phyloP scores from a whole-genome alignment of 2,113 vertebrate species.

The Lutjanus erythropterus region DNA sequence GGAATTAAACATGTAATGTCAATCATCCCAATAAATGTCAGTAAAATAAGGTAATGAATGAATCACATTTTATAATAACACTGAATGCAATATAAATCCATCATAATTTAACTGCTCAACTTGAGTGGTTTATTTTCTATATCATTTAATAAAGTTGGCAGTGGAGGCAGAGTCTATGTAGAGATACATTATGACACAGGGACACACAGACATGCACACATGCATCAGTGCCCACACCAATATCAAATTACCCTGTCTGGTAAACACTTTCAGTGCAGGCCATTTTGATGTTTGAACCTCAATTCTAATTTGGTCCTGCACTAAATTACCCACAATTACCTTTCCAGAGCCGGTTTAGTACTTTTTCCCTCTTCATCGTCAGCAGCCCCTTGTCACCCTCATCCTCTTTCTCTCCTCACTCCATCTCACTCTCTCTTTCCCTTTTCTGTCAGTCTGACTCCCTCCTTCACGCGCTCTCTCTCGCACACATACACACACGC shows the following conservation, averaged over 20 bases:
- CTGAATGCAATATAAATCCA: neutral
- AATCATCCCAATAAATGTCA: neutral
- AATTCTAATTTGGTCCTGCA: conserved; percentile 57
- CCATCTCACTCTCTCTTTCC: conserved; percentile 25
- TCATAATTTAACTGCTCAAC: neutral
- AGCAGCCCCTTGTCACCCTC: conserved; percentile 45
- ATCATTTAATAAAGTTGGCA: neutral
- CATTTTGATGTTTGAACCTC: conserved; percentile 62
- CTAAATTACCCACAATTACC: conserved; percentile 70
- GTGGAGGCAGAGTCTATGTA: neutral
- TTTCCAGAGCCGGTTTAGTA: conserved; percentile 41
- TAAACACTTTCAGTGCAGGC: conserved; percentile 56
- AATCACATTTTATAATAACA: neutral
- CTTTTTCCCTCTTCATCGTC: conserved; percentile 34
- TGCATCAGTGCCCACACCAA: conserved; percentile 29
- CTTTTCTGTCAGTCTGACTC: conserved; percentile 22
- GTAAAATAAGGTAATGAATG: neutral
- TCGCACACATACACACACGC: conserved; percentile 8
- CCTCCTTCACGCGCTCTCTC: conserved; percentile 19
- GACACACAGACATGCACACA: conserved; percentile 22
- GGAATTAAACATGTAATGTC: neutral
- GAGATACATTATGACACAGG: conserved; percentile 16
- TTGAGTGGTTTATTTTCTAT: neutral
- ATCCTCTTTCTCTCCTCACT: conserved; percentile 32
- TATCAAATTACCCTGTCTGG: conserved; percentile 61